phyloP scores from a whole-genome alignment of 1,140 invertebrate species.

The Heliconius melpomene region DNA sequence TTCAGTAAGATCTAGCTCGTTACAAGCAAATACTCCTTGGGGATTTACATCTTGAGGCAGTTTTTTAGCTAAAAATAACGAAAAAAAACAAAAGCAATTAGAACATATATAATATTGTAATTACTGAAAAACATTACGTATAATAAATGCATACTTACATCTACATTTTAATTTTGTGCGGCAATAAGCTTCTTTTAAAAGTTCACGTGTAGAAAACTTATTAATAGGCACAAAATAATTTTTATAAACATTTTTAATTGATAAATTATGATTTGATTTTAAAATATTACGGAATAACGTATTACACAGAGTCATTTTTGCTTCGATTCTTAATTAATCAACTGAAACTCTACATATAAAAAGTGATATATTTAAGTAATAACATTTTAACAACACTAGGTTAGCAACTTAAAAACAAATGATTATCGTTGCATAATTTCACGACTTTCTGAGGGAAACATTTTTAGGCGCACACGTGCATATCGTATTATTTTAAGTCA shows the following conservation, averaged over 20 bases:
- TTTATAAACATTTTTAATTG: constrained; percentile 46
- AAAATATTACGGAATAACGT: constrained; percentile 48
- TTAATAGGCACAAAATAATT: constrained; percentile 40
- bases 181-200: constrained; percentile 78
- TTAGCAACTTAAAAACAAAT: constrained; percentile 23
- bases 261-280: constrained; percentile 55
- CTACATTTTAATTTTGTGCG: constrained; percentile 78
- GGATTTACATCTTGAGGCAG: constrained; percentile 92
- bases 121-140: background rate
- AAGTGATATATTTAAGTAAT: constrained; percentile 13
- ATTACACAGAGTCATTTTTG: constrained; percentile 55
- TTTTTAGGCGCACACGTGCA: constrained; percentile 25
- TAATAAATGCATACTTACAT: constrained; percentile 66
- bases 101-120: background rate
- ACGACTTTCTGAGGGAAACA: constrained; percentile 27
- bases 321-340: constrained; percentile 16
- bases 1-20: constrained; percentile 95
- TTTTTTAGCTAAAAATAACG: constrained; percentile 88
- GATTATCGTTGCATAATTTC: constrained; percentile 38
- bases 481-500: constrained; percentile 10
- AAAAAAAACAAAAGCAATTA: background rate
- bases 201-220: constrained; percentile 67
- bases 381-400: constrained; percentile 12
- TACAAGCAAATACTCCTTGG: constrained; percentile 96
- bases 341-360: background rate